Evolutionary conservation across 2,797 vertebrate species (phyloP), one percentile per base, ranked within the genome.

Genomic region (Bradypodion ventrale): DNA sequence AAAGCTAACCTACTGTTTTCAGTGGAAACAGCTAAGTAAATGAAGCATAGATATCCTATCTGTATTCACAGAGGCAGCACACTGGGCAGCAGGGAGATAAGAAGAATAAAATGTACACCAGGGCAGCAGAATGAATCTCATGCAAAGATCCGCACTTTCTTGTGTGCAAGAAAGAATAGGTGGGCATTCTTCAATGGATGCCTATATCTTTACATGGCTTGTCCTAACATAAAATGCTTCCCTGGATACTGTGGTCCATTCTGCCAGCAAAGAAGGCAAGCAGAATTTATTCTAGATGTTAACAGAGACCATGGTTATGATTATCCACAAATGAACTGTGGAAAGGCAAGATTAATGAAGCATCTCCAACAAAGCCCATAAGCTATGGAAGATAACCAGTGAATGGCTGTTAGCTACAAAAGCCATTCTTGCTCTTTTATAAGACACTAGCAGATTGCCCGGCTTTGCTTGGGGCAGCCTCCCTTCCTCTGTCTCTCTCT

Each of bases 11-110:
- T 75, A 83, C 83, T 80, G 29, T 13, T 82, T n/a, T 40, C 3
- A 74, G 13, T 44, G 44, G n/a, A 75, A 87, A 82, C 88, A 84
- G 52, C 52, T 59, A 76, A 25, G 49, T 59, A 76, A 76, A 37
- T 59, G 35, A 60, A 76, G 52, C 35, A 27, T 12, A 35, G n/a
- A 27, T 12, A n/a, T 63, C 5, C 27, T 63, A 9, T 8, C 25
- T 65, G n/a, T 65, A n/a, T 27, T 62, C 60, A 62, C 25, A 62
- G 23, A 62, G 21, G 60, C 5, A 27, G 23, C 52, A 52, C 52
- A 56, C 52, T 75, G 60, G 46, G 49, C n/a, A 75, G 23, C 21
- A 56, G 49, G 52, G 29, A 49, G 44, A 75, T 52, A 56, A 56
- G 49, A 35, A 35, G 49, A 49, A 75, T 52, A 32, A 60, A 2